Base-by-base conservation (phyloP, 2,888 invertebrate species). In the Iselma pallidipennis region DNA sequence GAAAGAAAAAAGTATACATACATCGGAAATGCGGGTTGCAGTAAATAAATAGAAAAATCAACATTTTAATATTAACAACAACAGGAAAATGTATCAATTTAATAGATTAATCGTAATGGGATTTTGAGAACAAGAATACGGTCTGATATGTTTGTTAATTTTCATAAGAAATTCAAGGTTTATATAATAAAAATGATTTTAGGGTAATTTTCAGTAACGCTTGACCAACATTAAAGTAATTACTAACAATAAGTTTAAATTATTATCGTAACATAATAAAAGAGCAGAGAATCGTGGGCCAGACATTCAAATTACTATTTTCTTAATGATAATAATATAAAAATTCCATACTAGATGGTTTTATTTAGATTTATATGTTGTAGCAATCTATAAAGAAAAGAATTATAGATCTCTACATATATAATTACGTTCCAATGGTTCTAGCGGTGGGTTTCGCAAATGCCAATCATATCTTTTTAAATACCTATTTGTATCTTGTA, bases 261-360 rank as follows among this genome's bases (percentile, higher is more conserved):
- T 37, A 37, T 37, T 37, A 16, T 45, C 45, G 10, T 45, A 45
- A 21, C 45, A 45, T 45, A 45, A 45, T 45, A 45, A 45, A 45
- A 45, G 45, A 45, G 45, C 10, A 45, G 45, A 45, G 45, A 21
- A 19, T 45, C 45, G 10, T 19, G 45, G 45, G 21, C 45, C 45
- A 45, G 45, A 45, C 45, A 45, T 45, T 45, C 45, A 45, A 45
- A 45, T 45, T 45, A 45, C 45, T 45, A 45, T 45, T 45, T 45
- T 45, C 21, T 45, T 45, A 21, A 45, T 45, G 12, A 45, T 45
- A 21, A 45, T 45, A 45, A 10, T 45, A 45, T 45, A 45, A 45
- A 45, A 45, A 45, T 45, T 21, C 45, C 45, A 45, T 21, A 45
- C 21, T 45, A 4, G 45, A 45, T 45, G 10, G 45, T 45, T 45